phyloP scores from a whole-genome alignment of 2,113 vertebrate species.

The Mustela nigripes region DNA sequence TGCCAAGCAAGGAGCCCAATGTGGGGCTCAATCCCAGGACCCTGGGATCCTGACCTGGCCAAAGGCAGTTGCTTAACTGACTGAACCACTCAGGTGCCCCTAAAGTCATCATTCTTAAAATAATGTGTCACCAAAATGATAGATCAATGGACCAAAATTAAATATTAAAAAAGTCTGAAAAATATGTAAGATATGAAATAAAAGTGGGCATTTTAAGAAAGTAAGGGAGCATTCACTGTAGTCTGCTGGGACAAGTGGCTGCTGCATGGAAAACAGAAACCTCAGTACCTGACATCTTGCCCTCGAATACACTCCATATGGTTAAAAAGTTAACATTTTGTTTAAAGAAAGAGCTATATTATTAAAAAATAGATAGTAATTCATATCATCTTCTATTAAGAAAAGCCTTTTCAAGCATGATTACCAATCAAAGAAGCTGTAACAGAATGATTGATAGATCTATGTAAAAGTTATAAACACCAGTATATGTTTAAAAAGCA shows the following conservation, averaged over 20 bases:
- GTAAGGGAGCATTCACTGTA: neutral
- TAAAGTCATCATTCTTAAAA: neutral
- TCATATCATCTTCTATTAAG: neutral
- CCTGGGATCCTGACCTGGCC: too few species aligned
- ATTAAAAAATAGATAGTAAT: neutral
- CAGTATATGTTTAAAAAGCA: neutral
- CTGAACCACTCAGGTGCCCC: too few species aligned
- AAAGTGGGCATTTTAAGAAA: neutral
- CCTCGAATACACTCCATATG: too few species aligned
- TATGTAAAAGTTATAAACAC: neutral
- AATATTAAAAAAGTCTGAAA: neutral
- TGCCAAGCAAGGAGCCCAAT: neutral
- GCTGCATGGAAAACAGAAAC: neutral
- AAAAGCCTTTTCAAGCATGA: neutral
- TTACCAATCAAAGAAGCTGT: neutral
- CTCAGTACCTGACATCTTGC: neutral
- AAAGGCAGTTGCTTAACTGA: too few species aligned
- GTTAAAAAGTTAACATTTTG: neutral
- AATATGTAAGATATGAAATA: neutral
- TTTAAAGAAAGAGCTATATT: neutral
- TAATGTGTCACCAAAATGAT: neutral
- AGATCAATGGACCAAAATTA: neutral
- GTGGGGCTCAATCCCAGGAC: too few species aligned
- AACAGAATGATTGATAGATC: neutral
- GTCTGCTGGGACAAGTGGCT: neutral